Evolutionary conservation across 2,888 invertebrate genomes (phyloP).

Genomic region (Perizoma affinitatum): DNA sequence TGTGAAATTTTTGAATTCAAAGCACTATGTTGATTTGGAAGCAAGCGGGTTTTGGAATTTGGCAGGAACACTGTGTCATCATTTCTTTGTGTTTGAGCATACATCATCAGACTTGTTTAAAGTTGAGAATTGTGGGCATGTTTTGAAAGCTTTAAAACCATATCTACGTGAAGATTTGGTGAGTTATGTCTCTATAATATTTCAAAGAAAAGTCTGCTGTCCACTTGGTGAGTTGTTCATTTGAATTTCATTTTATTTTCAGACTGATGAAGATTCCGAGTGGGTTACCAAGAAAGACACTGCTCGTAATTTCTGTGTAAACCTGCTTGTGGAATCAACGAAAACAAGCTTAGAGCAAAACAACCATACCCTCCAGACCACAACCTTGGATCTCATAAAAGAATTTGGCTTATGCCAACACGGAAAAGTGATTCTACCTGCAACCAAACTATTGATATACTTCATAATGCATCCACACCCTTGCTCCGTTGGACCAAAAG

Average conservation of each 20-base stretch:
- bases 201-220: neutral
- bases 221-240: no score
- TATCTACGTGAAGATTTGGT: constrained; percentile 45
- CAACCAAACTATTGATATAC: constrained; percentile 82
- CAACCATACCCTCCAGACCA: constrained; percentile 80
- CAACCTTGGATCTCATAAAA: constrained; percentile 80
- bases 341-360: constrained; percentile 77
- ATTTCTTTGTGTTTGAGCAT: constrained; percentile 69
- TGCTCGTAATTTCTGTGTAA: constrained; percentile 64
- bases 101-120: constrained; percentile 57
- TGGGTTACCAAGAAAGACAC: constrained; percentile 61
- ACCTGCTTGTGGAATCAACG: constrained; percentile 72
- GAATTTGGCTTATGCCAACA: constrained; percentile 72
- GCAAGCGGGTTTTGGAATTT: constrained; percentile 61
- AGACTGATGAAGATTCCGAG: constrained; percentile 52
- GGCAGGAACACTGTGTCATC: constrained; percentile 60
- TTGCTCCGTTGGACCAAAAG: constrained; percentile 82
- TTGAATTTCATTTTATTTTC: constrained; percentile 35
- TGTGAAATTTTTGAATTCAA: constrained; percentile 67
- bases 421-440: constrained; percentile 68
- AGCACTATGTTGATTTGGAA: constrained; percentile 57
- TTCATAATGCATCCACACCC: constrained; percentile 85
- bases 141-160: constrained; percentile 61
- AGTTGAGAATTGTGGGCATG: constrained; percentile 57
- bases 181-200: constrained; percentile 6